Conservation (phyloP, 2,888 invertebrate species). For the Temnothorax unifasciatus region DNA sequence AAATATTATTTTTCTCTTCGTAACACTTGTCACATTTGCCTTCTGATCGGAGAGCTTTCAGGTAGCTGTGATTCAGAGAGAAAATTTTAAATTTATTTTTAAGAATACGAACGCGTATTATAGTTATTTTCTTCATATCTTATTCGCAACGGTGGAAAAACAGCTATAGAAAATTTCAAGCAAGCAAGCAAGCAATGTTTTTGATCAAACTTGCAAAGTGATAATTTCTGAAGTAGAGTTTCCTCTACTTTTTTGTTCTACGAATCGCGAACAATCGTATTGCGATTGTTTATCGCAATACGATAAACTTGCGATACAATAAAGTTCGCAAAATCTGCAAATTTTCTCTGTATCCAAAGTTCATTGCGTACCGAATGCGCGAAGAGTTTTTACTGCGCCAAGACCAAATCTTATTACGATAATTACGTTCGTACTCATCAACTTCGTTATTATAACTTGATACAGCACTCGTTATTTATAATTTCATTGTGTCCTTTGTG, state of each 20-base stretch:
- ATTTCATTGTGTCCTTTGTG: constrained; percentile 8
- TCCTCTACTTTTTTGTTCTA: no score
- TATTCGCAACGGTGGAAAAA: not conserved
- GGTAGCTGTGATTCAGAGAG: not conserved
- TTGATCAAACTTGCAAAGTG: not conserved
- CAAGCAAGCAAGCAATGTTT: not conserved
- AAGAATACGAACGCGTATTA: not conserved
- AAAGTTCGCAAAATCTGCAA: not conserved
- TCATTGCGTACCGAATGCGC: constrained; percentile 8
- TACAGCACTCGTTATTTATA: constrained; percentile 6
- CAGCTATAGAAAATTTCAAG: not conserved
- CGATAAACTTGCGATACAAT: not conserved
- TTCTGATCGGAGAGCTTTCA: not conserved
- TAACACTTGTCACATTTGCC: not conserved
- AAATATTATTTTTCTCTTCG: not conserved
- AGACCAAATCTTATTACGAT: constrained; percentile 4
- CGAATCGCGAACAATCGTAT: no score
- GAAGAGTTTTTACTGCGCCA: constrained; percentile 3
- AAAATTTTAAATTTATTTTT: not conserved
- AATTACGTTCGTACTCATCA: constrained; percentile 23
- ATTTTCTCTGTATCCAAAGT: not conserved
- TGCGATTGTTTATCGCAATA: not conserved
- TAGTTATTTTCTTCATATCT: not conserved
- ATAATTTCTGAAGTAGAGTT: constrained; percentile 1
- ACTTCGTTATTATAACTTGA: constrained; percentile 25